Percentiles rank a stretch among this genome's conserved stretches.
Conservation (phyloP, 2,113 vertebrate species). For the Scatophagus argus region DNA sequence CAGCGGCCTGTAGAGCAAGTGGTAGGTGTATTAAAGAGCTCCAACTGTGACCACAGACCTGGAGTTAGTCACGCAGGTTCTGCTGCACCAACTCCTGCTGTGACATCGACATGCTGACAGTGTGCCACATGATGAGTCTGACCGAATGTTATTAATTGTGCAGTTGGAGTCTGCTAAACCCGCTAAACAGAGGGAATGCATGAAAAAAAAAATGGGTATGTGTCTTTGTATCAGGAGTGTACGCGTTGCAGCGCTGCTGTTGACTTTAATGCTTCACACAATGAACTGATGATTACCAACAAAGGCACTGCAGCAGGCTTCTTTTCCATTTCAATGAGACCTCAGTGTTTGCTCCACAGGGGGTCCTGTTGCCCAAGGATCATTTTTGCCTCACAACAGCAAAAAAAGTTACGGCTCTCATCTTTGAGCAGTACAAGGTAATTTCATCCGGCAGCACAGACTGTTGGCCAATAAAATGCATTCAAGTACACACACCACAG, state of each 20-base stretch:
- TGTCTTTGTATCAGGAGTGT: background rate
- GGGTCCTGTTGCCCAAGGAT: background rate
- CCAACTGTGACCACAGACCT: constrained; percentile 13
- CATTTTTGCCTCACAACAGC: background rate
- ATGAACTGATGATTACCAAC: background rate
- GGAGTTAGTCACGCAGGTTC: background rate
- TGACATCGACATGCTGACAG: constrained; percentile 12
- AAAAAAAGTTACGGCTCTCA: background rate
- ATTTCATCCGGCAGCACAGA: background rate
- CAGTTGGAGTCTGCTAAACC: background rate
- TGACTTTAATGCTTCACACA: background rate
- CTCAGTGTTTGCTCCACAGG: background rate
- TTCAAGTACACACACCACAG: background rate
- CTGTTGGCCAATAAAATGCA: background rate
- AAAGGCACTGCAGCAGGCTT: background rate
- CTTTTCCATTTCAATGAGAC: background rate
- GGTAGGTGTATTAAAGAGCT: background rate
- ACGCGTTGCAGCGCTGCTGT: background rate
- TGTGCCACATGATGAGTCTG: constrained; percentile 14
- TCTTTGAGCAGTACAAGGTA: background rate
- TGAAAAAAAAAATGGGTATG: background rate
- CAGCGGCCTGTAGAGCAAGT: constrained; percentile 9
- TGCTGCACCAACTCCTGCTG: constrained; percentile 1
- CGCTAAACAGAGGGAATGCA: background rate
- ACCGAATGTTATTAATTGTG: constrained; percentile 10